These are phyloP conservation scores for Acanthopleura granulata DNA, from an alignment of 2,888 invertebrate species.

Conservation along the genomic window DNA sequence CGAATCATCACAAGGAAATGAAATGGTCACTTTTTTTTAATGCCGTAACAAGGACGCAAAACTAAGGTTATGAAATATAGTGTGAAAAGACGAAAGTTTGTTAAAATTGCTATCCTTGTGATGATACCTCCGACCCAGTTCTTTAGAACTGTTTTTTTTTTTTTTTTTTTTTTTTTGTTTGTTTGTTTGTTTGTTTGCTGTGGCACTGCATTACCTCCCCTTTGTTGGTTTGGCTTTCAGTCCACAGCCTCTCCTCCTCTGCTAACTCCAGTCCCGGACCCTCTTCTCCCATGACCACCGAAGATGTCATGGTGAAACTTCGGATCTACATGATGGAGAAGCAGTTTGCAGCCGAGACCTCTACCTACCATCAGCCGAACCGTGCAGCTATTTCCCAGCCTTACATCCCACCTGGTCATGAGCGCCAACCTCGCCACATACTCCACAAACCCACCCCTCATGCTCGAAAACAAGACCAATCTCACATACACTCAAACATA, in stretches of 20 bases:
- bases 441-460: too few species aligned
- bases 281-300: neutral
- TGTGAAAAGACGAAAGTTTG: neutral
- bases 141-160: too few species aligned
- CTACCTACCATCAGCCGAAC: neutral
- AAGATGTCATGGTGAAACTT: neutral
- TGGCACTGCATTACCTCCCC: neutral
- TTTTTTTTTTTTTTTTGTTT: too few species aligned
- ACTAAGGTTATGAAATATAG: neutral
- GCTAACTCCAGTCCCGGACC: neutral
- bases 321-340: neutral
- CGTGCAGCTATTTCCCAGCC: too few species aligned
- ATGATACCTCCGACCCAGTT: too few species aligned
- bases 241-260: neutral
- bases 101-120: neutral
- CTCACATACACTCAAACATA: too few species aligned
- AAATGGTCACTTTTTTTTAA: too few species aligned
- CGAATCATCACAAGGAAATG: too few species aligned
- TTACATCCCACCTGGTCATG: too few species aligned
- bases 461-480: too few species aligned
- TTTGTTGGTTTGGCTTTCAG: slow-evolving; percentile 7
- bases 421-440: too few species aligned
- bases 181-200: neutral
- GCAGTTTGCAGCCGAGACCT: neutral
- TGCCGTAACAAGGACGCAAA: neutral